Evolutionary conservation across 30 jellyfish, hydroid and myxozoan species (phyloP).

Genomic region (Pelagia noctiluca): DNA sequence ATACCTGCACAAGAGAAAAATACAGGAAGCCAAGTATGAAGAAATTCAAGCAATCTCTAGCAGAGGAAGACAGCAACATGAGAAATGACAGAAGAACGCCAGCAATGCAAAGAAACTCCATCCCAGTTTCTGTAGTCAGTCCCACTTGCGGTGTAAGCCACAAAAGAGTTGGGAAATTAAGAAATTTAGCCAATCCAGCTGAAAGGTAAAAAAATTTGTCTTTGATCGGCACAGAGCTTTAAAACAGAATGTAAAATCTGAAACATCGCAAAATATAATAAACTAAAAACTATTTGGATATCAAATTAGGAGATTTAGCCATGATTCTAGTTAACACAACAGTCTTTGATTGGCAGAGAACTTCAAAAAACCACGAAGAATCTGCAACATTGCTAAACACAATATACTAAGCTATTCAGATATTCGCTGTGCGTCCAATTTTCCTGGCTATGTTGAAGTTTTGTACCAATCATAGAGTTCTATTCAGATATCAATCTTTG

Average conservation of each 20-base stretch:
- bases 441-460: too few species aligned
- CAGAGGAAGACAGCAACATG: slow-evolving; percentile 36
- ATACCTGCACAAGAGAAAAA: slow-evolving; percentile 70
- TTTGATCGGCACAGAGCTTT: not conserved
- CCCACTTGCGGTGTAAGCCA: slow-evolving; percentile 70
- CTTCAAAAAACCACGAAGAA: too few species aligned
- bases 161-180: slow-evolving; percentile 51
- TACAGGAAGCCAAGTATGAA: slow-evolving; percentile 36
- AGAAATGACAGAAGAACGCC: slow-evolving; percentile 51
- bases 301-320: too few species aligned
- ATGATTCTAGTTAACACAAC: too few species aligned
- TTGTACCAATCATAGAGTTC: too few species aligned
- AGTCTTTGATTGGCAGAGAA: too few species aligned
- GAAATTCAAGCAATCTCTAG: slow-evolving; percentile 63
- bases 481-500: too few species aligned
- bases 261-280: not conserved
- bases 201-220: not conserved
- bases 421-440: too few species aligned
- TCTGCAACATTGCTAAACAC: too few species aligned
- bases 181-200: slow-evolving; percentile 47
- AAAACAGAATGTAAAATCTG: not conserved
- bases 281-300: too few species aligned
- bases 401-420: too few species aligned
- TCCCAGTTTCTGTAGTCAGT: slow-evolving; percentile 68
- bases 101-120: slow-evolving; percentile 63